Base-by-base conservation (phyloP, 2,113 vertebrate genomes). In the Caranx ignobilis region DNA sequence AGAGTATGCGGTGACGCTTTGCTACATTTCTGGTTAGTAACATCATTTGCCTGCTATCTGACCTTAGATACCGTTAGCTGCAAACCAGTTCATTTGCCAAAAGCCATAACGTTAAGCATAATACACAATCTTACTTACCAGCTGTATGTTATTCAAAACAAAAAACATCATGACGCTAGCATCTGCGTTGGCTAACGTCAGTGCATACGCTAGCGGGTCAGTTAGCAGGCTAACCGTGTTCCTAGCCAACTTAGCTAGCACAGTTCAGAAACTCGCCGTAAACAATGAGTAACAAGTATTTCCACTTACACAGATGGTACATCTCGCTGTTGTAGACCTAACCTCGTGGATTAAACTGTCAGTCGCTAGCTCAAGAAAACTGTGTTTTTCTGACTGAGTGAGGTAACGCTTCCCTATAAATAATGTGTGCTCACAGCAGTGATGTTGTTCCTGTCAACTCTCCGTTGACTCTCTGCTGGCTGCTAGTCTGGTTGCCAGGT, bases 401-500 rank as follows among this genome's bases (percentile, higher is more conserved):
- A 80, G 35, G 41, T 39, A 54, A 57, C 34, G 65, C 75, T 73
- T 32, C 0, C 47, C 26, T 56, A 63, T 86, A 61, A 72, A 84
- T 74, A 74, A 52, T 55, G 81, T 48, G 79, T 11, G 59, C 39
- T 80, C 62, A 4, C 21, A 45, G 69, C 59, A 9, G 48, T 62
- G 77, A 68, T 77, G 84, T 71, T 81, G 64, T 54, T 79, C 83
- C 72, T 72, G 82, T 81, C 86, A 87, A 88, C 84, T 85, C 71
- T 76, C 68, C 67, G 71, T 55, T 37, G 68, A 73, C 67, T 88
- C 83, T 73, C 45, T 54, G 41, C 69, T 71, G 72, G n/a, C 59
- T 70, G 62, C 47, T n/a, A 7, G 1, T 37, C n/a, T 77, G 86
- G 91, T 89, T 93, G 91, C 92, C 92, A 93, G 90, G 84, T 91